phyloP scores from a whole-genome alignment of 1,140 invertebrate genomes.

The Apis cerana region DNA sequence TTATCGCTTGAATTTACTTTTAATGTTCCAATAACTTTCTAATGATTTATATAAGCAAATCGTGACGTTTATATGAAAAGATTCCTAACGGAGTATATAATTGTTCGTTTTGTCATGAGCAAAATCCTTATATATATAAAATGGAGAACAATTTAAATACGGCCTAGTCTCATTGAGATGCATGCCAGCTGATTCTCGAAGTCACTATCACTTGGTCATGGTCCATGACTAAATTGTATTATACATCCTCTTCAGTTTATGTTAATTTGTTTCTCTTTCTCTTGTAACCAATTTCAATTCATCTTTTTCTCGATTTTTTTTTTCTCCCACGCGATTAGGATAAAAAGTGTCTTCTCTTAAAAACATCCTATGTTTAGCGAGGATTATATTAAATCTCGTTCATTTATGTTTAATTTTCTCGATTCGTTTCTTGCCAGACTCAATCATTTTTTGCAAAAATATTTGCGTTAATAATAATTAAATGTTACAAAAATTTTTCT shows the following conservation, averaged over 20 bases:
- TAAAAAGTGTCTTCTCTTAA: conserved; percentile 1
- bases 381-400: conserved; percentile 13
- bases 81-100: neutral
- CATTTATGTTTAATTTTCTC: conserved; percentile 25
- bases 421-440: conserved; percentile 9
- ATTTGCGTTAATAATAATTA: neutral
- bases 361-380: conserved; percentile 7
- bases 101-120: neutral
- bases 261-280: neutral
- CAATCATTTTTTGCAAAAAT: neutral
- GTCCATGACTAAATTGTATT: conserved; percentile 41
- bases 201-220: conserved; percentile 59
- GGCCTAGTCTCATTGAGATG: conserved; percentile 19
- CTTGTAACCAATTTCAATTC: neutral
- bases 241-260: conserved; percentile 17
- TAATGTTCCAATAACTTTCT: conserved; percentile 42
- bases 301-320: conserved; percentile 4
- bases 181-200: conserved; percentile 36
- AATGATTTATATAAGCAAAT: conserved; percentile 50
- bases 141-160: conserved; percentile 47
- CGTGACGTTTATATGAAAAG: conserved; percentile 9
- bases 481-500: neutral
- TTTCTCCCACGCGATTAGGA: neutral
- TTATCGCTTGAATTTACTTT: neutral
- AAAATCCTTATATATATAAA: conserved; percentile 19